Conservation (phyloP, 2,797 vertebrate species). For the Tiaroga cobitis region DNA sequence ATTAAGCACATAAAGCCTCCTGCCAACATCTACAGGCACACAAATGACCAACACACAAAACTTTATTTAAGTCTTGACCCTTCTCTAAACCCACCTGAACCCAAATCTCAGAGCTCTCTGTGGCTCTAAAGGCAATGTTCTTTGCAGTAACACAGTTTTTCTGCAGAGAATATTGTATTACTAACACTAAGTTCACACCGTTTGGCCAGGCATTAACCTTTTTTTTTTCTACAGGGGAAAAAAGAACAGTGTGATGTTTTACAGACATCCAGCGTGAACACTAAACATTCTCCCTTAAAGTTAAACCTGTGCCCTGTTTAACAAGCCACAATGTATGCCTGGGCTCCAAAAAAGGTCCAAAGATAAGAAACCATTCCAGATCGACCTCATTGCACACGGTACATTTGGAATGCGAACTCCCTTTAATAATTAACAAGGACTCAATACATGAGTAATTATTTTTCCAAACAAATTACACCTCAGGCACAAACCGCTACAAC, state of each 20-base stretch:
- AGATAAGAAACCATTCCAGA: slow-evolving; percentile 48
- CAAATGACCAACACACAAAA: not conserved
- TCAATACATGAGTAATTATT: slow-evolving; percentile 81
- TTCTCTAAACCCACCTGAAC: slow-evolving; percentile 18
- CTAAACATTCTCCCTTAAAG: slow-evolving; percentile 44
- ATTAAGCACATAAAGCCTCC: slow-evolving; percentile 1
- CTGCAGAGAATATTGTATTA: slow-evolving; percentile 40
- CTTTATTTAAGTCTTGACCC: slow-evolving; percentile 23
- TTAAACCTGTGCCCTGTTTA: slow-evolving; percentile 41
- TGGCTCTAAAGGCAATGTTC: slow-evolving; percentile 29
- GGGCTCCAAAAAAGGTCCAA: slow-evolving; percentile 34
- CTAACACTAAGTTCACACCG: not conserved
- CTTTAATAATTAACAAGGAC: slow-evolving; percentile 81
- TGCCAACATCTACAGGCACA: not conserved
- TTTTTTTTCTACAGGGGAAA: slow-evolving; percentile 15
- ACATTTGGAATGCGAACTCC: slow-evolving; percentile 71
- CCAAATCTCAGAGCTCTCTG: not conserved
- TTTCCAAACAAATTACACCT: slow-evolving; percentile 81
- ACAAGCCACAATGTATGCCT: slow-evolving; percentile 43
- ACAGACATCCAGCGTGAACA: slow-evolving; percentile 41
- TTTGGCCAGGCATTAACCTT: slow-evolving; percentile 49
- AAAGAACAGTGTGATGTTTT: slow-evolving; percentile 45
- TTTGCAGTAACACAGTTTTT: slow-evolving; percentile 5
- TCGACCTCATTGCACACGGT: slow-evolving; percentile 55
- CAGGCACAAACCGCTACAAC: slow-evolving; percentile 71